Evolutionary conservation across 2,113 vertebrate species (phyloP).

Genomic region (Holacanthus passer): DNA sequence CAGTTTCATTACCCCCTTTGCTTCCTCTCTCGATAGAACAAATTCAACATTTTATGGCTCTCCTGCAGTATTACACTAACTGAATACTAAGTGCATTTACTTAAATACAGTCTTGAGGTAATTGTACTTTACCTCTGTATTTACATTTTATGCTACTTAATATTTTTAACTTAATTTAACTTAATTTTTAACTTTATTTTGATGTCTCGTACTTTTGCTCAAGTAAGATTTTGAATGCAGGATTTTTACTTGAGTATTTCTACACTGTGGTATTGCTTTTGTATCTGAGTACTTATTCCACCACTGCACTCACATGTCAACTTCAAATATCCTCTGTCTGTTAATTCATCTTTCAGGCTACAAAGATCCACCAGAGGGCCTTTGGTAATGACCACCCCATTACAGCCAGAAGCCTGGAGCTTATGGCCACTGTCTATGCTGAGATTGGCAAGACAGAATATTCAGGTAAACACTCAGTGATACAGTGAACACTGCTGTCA

Average conservation of each 20-base stretch:
- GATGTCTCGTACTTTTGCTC: background rate
- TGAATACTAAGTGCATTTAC: background rate
- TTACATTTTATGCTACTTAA: background rate
- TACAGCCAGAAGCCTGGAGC: constrained; percentile 85
- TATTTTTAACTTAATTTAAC: too few relatives aligned
- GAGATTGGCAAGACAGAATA: constrained; percentile 87
- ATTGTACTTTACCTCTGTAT: too few relatives aligned
- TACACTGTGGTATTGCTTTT: background rate
- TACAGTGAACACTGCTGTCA: constrained; percentile 1
- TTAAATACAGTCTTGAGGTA: background rate
- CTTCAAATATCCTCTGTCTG: background rate
- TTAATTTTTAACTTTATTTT: background rate
- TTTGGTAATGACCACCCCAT: constrained; percentile 85
- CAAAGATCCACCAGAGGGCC: constrained; percentile 87
- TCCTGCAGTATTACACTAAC: too few relatives aligned
- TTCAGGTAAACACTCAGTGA: constrained; percentile 82
- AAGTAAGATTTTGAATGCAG: background rate
- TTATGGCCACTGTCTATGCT: constrained; percentile 84
- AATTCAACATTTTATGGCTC: background rate
- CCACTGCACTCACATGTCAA: background rate
- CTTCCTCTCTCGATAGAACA: background rate
- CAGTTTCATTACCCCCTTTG: background rate
- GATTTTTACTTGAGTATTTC: background rate
- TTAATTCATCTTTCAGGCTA: constrained; percentile 75
- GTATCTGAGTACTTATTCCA: background rate